Base-by-base conservation (phyloP, 37 sponge, comb jelly and placozoan species). In the Axinella damicornis region DNA sequence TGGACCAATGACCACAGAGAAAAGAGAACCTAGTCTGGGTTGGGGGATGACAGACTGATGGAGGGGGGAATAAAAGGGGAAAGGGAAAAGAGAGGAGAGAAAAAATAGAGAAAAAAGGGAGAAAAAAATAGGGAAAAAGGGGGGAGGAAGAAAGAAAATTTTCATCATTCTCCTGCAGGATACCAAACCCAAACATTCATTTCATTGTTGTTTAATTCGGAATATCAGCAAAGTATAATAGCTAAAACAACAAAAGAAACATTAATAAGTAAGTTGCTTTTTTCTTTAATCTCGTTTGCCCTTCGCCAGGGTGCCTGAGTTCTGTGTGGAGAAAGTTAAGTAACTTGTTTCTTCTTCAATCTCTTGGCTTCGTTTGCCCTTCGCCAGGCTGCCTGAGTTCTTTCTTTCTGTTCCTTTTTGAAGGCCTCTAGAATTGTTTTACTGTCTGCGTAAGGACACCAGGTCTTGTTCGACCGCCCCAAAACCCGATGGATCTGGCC, bases 381-480 rank as follows among this genome's bases (percentile, higher is more conserved):
- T 70, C 73, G 71, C 83, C 73, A 82, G 1, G 69, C 57, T 2
- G 70, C 78, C 70, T 55, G 78, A 1, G 41, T 76, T 55, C 78
- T 76, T 35, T 85, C 86, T 52, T 83, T 74, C 25, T 76, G 77
- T 27, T 85, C 86, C 41, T 76, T 85, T 52, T 77, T 71, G 32
- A 66, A 85, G 19, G 57, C 34, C 77, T 67, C 69, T 27, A 85
- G 37, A 33, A 77, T 67, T 2, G 69, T 2, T 37, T 34, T 76
- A 40, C 56, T 71, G 33, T 85, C 86, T 27, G 77, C 69, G 32
- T 77, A 85, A 4, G 86, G 86, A 68, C 86, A 85, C 86, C 86
- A 85, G 71, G 76, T 56, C 71, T 69, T 76, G 71, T 85, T 85
- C 25, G 86, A 85, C 36, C 71, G 77, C 36, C 86, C 86, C 69